Percentiles rank a stretch among this genome's conserved stretches.
Evolutionary conservation across 2,113 vertebrate genomes (phyloP).

Genomic region (Lanius collurio): DNA sequence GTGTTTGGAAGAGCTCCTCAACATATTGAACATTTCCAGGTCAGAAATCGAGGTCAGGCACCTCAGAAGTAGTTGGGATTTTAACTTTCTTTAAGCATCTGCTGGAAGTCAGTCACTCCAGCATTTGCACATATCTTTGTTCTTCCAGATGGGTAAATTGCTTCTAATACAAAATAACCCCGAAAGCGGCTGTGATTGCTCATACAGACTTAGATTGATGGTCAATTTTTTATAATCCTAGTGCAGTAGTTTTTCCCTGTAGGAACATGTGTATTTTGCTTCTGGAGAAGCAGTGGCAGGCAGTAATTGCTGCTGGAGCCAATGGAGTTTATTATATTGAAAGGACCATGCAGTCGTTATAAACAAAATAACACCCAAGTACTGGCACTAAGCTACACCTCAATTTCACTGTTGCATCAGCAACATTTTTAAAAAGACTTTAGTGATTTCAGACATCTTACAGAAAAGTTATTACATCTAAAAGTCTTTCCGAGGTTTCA

Average conservation of each 20-base stretch:
- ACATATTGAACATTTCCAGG: neutral
- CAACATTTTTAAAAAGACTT: neutral
- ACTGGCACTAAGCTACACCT: neutral
- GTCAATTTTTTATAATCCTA: constrained; percentile 24
- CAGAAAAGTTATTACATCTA: neutral
- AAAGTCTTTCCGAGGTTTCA: neutral
- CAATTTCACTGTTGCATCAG: neutral
- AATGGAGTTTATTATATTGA: neutral
- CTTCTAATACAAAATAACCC: constrained; percentile 46
- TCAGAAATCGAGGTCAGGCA: neutral
- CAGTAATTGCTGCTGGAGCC: neutral
- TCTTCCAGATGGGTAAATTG: constrained; percentile 53
- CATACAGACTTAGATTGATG: neutral
- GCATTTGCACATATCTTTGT: constrained; percentile 32
- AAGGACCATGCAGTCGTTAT: neutral
- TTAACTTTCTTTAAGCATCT: constrained; percentile 9
- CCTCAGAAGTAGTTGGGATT: neutral
- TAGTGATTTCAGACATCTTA: neutral
- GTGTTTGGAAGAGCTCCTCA: neutral
- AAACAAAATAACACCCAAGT: neutral
- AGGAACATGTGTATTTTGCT: neutral
- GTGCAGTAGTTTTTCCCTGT: neutral
- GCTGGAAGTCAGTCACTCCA: neutral
- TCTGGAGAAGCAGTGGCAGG: neutral
- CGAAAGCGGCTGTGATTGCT: constrained; percentile 20